Evolutionary conservation across 2,113 vertebrate species (phyloP).

Genomic region (Percina caprodes): DNA sequence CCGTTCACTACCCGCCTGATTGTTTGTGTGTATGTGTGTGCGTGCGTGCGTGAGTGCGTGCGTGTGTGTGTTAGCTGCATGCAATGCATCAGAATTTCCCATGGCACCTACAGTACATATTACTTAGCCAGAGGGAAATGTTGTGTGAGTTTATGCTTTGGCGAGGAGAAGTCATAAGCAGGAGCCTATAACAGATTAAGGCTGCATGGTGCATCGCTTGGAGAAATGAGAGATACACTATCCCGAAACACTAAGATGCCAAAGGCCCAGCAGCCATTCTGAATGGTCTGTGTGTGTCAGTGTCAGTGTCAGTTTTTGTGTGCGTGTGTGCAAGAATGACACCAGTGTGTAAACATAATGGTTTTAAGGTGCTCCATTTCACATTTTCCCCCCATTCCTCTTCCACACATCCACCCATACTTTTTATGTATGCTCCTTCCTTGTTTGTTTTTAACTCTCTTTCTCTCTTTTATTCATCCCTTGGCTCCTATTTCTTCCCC

Average conservation of each 20-base stretch:
- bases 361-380: constrained; percentile 67
- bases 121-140: constrained; percentile 70
- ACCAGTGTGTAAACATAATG: constrained; percentile 52
- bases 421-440: constrained; percentile 31
- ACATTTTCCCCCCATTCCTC: constrained; percentile 35
- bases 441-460: constrained; percentile 52
- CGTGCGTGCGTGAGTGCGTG: constrained; percentile 26
- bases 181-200: constrained; percentile 70
- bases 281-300: constrained; percentile 26
- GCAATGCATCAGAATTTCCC: constrained; percentile 73
- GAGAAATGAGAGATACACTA: constrained; percentile 68
- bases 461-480: constrained; percentile 15
- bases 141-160: constrained; percentile 56
- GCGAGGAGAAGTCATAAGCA: constrained; percentile 61
- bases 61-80: constrained; percentile 12
- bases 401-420: background rate
- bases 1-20: constrained; percentile 40
- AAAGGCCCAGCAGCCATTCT: constrained; percentile 62
- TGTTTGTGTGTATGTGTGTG: constrained; percentile 40
- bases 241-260: constrained; percentile 61
- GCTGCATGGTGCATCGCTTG: constrained; percentile 53
- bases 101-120: constrained; percentile 55
- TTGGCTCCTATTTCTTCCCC: constrained; percentile 20
- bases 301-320: background rate
- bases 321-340: background rate